Conservation (phyloP, 2,888 invertebrate genomes). For the Acronicta leporina region DNA sequence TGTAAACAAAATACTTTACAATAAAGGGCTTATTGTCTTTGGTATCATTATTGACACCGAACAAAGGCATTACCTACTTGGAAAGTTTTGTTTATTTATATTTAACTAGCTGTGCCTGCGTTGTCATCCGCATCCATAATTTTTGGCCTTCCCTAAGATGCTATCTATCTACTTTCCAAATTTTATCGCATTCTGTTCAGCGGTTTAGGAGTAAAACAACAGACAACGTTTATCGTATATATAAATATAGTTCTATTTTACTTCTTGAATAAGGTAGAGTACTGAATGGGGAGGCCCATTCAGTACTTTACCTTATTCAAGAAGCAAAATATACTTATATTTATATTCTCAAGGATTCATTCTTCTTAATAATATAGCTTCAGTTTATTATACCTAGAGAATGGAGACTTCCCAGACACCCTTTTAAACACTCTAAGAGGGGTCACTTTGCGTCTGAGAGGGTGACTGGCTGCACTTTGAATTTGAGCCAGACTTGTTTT, state of each 20-base stretch:
- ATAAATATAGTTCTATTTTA: background rate
- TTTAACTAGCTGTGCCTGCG: no score
- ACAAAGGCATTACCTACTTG: background rate
- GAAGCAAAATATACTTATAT: no score
- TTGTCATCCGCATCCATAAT: no score
- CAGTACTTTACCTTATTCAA: no score
- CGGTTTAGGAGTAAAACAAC: no score
- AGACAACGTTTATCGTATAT: no score
- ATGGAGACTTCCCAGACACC: slow-evolving; percentile 8
- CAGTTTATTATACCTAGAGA: slow-evolving; percentile 2
- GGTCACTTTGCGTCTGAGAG: slow-evolving; percentile 15
- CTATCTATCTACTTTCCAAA: no score
- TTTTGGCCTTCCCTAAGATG: no score
- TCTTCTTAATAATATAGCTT: slow-evolving; percentile 1
- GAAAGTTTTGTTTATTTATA: background rate
- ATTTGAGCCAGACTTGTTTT: background rate
- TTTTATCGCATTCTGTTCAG: no score
- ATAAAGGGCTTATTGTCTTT: no score
- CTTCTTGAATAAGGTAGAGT: background rate
- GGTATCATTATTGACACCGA: no score
- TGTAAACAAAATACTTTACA: no score
- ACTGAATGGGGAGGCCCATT: background rate
- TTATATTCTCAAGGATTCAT: background rate
- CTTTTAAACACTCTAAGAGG: slow-evolving; percentile 14
- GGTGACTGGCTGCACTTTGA: slow-evolving; percentile 10